Evolutionary conservation across 2,113 vertebrate species (phyloP).

Genomic region (Phodopus roborovskii): DNA sequence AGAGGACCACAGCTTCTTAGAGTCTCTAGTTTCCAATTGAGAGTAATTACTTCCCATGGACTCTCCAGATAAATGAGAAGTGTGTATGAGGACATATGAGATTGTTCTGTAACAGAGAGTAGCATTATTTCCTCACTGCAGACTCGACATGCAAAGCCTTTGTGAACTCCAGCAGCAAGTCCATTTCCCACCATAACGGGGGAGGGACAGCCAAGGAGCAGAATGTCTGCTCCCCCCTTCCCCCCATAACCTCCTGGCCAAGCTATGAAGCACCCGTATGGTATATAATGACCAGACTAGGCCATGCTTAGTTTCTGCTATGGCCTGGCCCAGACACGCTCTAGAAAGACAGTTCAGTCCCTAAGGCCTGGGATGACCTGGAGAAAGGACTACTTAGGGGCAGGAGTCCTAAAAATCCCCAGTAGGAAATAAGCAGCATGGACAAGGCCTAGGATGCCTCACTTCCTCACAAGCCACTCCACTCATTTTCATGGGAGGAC

Average conservation of each 20-base stretch:
- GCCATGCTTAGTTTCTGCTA: background rate
- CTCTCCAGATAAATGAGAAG: slow-evolving; percentile 55
- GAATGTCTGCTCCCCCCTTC: background rate
- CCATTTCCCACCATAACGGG: background rate
- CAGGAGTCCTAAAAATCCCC: background rate
- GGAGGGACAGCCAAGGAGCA: background rate
- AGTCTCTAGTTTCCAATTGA: slow-evolving; percentile 21
- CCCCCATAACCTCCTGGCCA: background rate
- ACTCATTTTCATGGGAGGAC: background rate
- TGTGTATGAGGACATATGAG: background rate
- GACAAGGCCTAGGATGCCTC: background rate
- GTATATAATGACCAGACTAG: background rate
- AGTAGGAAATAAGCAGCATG: background rate
- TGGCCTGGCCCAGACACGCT: background rate
- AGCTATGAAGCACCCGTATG: background rate
- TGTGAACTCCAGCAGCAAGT: slow-evolving; percentile 14
- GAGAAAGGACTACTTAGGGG: background rate
- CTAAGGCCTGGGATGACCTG: background rate
- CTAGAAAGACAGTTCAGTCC: background rate
- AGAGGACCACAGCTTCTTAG: slow-evolving; percentile 30
- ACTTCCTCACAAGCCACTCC: background rate
- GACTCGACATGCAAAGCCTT: background rate
- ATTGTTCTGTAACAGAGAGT: background rate
- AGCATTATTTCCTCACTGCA: background rate
- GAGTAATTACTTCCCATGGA: slow-evolving; percentile 36